Percentiles rank a stretch among this genome's conserved stretches.
Evolutionary conservation across 2,797 vertebrate species (phyloP).

Genomic region (Phoeniculus purpureus): DNA sequence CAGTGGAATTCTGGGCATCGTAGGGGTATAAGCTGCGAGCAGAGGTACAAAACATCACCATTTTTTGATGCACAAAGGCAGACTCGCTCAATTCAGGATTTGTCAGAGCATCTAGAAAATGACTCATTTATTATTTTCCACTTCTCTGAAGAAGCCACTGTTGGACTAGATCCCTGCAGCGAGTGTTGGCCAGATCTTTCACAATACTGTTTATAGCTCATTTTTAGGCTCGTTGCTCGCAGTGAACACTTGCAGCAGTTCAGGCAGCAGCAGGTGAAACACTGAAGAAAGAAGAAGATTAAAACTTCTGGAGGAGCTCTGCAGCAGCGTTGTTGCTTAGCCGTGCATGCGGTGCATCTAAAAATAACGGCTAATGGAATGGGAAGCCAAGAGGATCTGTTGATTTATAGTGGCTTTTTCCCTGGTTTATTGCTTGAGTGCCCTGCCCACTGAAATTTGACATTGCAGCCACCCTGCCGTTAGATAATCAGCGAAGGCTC

Average conservation of each 20-base stretch:
- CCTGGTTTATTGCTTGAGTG: constrained; percentile 58
- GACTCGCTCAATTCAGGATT: constrained; percentile 19
- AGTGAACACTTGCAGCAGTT: not conserved
- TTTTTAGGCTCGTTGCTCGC: not conserved
- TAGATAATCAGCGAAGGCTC: constrained; percentile 24
- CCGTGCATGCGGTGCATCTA: constrained; percentile 45
- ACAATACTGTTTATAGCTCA: constrained; percentile 8
- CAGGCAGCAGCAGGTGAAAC: constrained; percentile 39
- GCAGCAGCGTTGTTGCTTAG: constrained; percentile 46
- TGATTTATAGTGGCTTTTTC: constrained; percentile 62
- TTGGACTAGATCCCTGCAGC: not conserved
- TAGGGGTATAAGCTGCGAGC: not conserved
- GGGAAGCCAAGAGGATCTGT: constrained; percentile 38
- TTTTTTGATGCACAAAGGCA: not conserved
- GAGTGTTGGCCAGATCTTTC: constrained; percentile 11
- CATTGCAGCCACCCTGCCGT: constrained; percentile 38
- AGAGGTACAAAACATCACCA: not conserved
- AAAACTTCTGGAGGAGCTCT: constrained; percentile 43
- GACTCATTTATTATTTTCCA: constrained; percentile 10
- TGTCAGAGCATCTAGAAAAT: constrained; percentile 36
- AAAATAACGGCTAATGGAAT: constrained; percentile 67
- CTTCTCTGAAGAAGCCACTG: not conserved
- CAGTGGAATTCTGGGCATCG: not conserved
- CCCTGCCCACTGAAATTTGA: constrained; percentile 38
- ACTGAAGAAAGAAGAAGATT: not conserved